Percentiles rank a stretch among this genome's conserved stretches.
These are phyloP conservation scores for Papilio glaucus DNA, from an alignment of 1,140 invertebrate genomes.

Conservation along the genomic window DNA sequence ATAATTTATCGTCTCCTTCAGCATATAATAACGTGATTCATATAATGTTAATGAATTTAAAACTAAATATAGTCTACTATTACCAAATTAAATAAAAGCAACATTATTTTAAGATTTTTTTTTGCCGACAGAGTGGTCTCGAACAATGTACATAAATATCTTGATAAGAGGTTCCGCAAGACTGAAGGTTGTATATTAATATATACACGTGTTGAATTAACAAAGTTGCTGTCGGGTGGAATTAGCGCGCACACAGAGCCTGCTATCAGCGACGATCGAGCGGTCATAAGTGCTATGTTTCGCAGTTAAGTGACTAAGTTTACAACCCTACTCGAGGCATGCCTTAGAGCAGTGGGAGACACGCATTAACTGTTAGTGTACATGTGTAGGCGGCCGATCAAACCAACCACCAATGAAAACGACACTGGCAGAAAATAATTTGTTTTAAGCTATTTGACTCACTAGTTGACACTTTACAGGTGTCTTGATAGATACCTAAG, in stretches of 20 bases:
- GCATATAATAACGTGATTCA: too few relatives aligned
- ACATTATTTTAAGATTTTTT: too few relatives aligned
- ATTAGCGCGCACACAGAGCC: not conserved
- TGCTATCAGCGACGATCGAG: not conserved
- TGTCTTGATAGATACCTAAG: too few relatives aligned
- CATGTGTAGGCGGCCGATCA: not conserved
- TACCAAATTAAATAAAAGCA: too few relatives aligned
- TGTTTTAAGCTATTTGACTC: too few relatives aligned
- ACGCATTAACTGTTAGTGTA: not conserved
- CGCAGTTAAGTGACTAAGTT: conserved; percentile 10
- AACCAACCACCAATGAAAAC: not conserved
- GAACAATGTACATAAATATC: not conserved
- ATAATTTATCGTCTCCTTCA: too few relatives aligned
- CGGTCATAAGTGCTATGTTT: not conserved
- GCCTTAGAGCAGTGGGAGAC: not conserved
- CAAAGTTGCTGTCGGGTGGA: not conserved
- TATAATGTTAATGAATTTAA: too few relatives aligned
- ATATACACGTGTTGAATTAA: not conserved
- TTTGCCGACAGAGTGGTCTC: not conserved
- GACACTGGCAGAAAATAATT: too few relatives aligned
- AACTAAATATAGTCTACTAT: too few relatives aligned
- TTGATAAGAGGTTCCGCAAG: not conserved
- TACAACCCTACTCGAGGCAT: not conserved
- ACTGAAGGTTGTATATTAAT: not conserved
- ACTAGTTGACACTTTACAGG: too few relatives aligned